These are phyloP conservation scores for Nyctalus aviator DNA, from an alignment of 2,797 vertebrate genomes.

Conservation along the genomic window DNA sequence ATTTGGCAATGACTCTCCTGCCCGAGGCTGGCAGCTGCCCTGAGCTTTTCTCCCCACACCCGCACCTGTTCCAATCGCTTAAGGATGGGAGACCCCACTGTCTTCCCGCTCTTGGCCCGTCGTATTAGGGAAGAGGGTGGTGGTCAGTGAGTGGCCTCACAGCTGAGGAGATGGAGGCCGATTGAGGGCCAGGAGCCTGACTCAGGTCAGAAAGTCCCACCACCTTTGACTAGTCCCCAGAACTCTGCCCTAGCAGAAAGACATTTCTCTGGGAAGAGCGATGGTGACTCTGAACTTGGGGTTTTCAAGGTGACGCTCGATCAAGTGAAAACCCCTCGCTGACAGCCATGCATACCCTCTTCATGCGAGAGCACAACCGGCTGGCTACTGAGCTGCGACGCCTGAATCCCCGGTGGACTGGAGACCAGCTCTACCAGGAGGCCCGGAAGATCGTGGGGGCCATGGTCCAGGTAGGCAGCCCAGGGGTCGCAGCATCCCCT, in stretches of 20 bases:
- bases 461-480: conserved; percentile 89
- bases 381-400: conserved; percentile 87
- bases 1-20: neutral
- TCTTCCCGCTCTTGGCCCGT: neutral
- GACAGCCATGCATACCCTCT: conserved; percentile 92
- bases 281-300: conserved; percentile 27
- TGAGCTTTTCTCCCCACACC: neutral
- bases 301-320: conserved; percentile 89
- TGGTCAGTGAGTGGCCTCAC: neutral
- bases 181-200: neutral
- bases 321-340: conserved; percentile 92
- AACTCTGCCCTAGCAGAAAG: neutral
- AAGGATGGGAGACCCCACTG: neutral
- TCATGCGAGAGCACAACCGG: conserved; percentile 93
- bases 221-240: neutral
- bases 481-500: neutral
- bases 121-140: neutral
- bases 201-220: neutral
- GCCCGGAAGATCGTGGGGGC: conserved; percentile 92
- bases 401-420: conserved; percentile 91
- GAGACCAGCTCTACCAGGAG: conserved; percentile 93
- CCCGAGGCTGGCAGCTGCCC: neutral
- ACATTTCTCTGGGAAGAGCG: neutral
- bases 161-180: neutral
- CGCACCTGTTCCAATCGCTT: neutral